Conservation (phyloP, 2,113 vertebrate genomes). For the Sakesphorus luctuosus region DNA sequence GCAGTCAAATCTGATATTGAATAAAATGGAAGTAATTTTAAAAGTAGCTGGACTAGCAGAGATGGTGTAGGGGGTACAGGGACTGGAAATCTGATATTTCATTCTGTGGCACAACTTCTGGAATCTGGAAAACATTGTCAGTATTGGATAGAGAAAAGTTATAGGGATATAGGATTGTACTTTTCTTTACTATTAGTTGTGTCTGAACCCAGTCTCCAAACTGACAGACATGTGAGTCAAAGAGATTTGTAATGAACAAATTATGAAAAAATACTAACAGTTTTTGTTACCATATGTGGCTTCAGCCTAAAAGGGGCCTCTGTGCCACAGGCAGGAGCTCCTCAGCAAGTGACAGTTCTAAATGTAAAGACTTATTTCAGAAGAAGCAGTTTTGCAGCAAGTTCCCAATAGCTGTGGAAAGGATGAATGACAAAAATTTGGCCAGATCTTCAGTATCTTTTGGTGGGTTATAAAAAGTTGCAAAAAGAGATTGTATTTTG, state of each 20-base stretch:
- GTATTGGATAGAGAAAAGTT: background rate
- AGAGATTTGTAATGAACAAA: background rate
- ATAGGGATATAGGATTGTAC: background rate
- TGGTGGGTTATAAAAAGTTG: background rate
- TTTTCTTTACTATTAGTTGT: background rate
- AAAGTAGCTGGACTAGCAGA: background rate
- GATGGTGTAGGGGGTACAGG: background rate
- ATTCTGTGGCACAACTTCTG: background rate
- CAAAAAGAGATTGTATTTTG: background rate
- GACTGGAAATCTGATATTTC: background rate
- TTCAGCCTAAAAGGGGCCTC: background rate
- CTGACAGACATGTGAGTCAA: background rate
- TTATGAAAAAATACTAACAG: background rate
- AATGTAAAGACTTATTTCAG: background rate
- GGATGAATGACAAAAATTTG: background rate
- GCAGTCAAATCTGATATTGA: background rate
- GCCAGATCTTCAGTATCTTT: background rate
- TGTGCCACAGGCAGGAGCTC: background rate
- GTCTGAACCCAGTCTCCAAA: background rate
- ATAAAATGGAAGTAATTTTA: background rate
- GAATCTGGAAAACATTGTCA: background rate
- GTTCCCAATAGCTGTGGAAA: background rate
- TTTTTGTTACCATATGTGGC: background rate
- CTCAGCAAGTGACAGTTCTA: background rate
- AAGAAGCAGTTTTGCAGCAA: background rate